phyloP scores from a whole-genome alignment of 2,797 vertebrate species.

The Typhlichthys subterraneus region DNA sequence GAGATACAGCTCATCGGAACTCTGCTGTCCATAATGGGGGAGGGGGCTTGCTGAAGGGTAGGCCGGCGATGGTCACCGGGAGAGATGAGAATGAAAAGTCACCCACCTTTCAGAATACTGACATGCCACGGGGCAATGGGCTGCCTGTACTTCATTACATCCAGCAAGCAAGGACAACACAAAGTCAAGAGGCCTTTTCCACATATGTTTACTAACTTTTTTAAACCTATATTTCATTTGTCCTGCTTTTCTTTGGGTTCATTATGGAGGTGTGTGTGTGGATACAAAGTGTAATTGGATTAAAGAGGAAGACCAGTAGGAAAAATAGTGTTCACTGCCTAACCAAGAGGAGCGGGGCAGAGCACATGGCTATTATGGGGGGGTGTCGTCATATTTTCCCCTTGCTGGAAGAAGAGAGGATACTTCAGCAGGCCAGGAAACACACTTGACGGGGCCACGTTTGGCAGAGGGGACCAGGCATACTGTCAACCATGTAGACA shows the following conservation, averaged over 20 bases:
- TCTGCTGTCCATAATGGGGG: conserved; percentile 55
- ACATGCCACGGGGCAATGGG: conserved; percentile 8
- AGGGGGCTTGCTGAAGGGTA: conserved; percentile 54
- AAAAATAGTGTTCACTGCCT: not conserved
- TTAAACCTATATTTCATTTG: not conserved
- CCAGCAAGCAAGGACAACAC: no score
- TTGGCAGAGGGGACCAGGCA: conserved; percentile 52
- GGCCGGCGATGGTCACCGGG: conserved; percentile 57
- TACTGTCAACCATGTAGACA: conserved; percentile 32
- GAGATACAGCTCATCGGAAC: conserved; percentile 46
- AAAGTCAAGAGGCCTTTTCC: no score
- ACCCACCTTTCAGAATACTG: conserved; percentile 23
- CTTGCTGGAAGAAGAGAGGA: conserved; percentile 41
- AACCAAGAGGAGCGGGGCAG: conserved; percentile 2
- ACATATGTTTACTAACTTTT: no score
- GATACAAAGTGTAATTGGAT: conserved; percentile 17
- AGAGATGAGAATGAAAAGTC: conserved; percentile 30
- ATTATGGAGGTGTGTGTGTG: conserved; percentile 13
- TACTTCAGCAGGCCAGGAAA: conserved; percentile 46
- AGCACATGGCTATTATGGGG: conserved; percentile 48
- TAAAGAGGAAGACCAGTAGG: conserved; percentile 22
- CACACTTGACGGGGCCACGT: conserved; percentile 63
- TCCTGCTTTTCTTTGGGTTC: not conserved
- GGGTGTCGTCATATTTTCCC: conserved; percentile 59
- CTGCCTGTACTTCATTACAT: conserved; percentile 15